phyloP scores from a whole-genome alignment of 2,888 invertebrate species.

The Chirona hameri region DNA sequence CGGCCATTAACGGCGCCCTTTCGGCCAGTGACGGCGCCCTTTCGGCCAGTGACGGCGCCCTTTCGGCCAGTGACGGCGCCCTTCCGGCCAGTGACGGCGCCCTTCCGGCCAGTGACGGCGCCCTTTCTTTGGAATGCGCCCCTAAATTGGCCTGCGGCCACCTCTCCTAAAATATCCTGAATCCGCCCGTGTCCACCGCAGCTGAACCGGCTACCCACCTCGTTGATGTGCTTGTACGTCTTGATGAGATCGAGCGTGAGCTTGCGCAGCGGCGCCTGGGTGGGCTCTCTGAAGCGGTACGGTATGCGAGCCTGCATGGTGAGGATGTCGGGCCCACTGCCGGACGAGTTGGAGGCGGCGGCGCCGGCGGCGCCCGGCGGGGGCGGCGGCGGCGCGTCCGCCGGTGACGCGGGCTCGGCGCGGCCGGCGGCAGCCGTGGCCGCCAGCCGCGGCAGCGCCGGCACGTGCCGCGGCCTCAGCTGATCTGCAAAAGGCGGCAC shows the following conservation, averaged over 20 bases:
- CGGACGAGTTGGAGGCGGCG: background rate
- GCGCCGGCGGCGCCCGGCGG: background rate
- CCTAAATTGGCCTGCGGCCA: too few species aligned
- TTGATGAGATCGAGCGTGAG: conserved; percentile 99
- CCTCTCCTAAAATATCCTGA: too few species aligned
- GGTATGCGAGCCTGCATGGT: conserved; percentile 24
- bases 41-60: too few species aligned
- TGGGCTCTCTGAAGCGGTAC: conserved; percentile 73
- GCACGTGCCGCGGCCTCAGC: background rate
- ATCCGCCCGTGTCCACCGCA: too few species aligned
- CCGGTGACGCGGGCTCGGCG: background rate
- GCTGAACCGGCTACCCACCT: conserved; percentile 60
- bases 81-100: too few species aligned
- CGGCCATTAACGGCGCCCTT: too few species aligned
- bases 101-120: too few species aligned
- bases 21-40: too few species aligned
- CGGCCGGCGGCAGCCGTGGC: background rate
- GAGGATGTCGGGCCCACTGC: background rate
- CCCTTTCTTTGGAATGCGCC: too few species aligned
- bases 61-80: too few species aligned
- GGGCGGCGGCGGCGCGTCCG: background rate
- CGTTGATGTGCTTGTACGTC: conserved; percentile 99
- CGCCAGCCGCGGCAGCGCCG: background rate
- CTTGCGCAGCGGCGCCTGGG: conserved; percentile 88
- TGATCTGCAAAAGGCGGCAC: background rate